Evolutionary conservation across 2,113 vertebrate genomes (phyloP).

Genomic region (Indicator maculatus): DNA sequence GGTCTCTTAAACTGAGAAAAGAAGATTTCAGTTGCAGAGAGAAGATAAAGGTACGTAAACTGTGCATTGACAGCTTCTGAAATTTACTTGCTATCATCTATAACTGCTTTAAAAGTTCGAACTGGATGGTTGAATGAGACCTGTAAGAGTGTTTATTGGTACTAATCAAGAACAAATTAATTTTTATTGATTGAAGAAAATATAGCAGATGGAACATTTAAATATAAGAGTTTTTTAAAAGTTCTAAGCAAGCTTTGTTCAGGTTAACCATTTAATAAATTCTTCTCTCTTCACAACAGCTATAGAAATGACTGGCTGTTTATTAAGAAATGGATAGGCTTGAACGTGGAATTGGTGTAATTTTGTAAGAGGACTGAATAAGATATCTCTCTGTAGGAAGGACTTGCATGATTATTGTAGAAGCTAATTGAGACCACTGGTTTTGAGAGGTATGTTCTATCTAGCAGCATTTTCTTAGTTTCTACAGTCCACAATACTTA

Average conservation of each 20-base stretch:
- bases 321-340: background rate
- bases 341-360: background rate
- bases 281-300: background rate
- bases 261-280: background rate
- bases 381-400: background rate
- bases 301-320: background rate
- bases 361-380: background rate
- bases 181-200: background rate
- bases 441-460: background rate
- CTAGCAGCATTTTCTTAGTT: background rate
- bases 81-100: background rate
- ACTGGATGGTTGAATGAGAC: background rate
- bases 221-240: background rate
- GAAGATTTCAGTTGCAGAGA: background rate
- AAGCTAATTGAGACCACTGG: background rate
- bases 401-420: background rate
- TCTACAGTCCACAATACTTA: background rate
- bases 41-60: background rate
- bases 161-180: background rate
- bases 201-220: background rate
- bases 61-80: background rate
- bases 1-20: background rate
- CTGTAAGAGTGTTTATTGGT: background rate
- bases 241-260: background rate
- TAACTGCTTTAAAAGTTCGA: background rate